Evolutionary conservation across 2,113 vertebrate species (phyloP), one percentile per base, ranked within the genome.

Genomic region (Echinops telfairi): DNA sequence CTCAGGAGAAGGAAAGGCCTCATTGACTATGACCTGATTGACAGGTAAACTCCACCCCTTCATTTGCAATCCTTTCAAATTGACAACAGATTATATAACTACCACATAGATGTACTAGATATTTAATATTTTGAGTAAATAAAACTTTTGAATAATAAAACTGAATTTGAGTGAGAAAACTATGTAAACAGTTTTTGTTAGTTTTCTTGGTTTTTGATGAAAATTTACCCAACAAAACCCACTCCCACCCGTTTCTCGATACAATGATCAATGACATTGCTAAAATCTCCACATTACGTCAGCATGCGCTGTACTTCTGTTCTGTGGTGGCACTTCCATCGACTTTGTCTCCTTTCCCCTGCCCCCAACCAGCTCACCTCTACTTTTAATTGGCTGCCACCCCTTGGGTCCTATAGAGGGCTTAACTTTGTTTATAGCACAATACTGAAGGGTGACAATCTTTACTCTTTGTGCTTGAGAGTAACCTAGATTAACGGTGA

Each of bases 41-140:
- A 40, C 40, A 40, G 40, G 40, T 40, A 40, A 40, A 40, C 40
- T 40, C n/a, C n/a, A n/a, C n/a, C n/a, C n/a, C n/a, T n/a, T n/a
- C 40, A 40, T 7, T 40, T 7, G 40, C 40, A 40, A 7, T 40
- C 40, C 40, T 40, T 40, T 40, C 40, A 40, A 40, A 40, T 40
- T 40, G 40, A 40, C 40, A 40, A 40, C 40, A 40, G 40, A 40
- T 40, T 40, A 40, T 15, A 60, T 15, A 60, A 20, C 14, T 15
- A 60, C 58, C 14, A 40, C 40, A 40, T 78, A 3, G 17, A n/a
- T n/a, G n/a, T n/a, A n/a, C n/a, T n/a, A n/a, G n/a, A 80, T 73
- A 76, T 86, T 76, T 86, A 64, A 33, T 71, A 27, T 58, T 40
- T 92, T 66, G 83, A 29, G 47, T 86, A 40, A 38, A 38, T 75